A percentile compares a stretch with the other conserved stretches of the same genome.
Conservation (phyloP, 1,140 invertebrate genomes). For the Micrasema longulum region DNA sequence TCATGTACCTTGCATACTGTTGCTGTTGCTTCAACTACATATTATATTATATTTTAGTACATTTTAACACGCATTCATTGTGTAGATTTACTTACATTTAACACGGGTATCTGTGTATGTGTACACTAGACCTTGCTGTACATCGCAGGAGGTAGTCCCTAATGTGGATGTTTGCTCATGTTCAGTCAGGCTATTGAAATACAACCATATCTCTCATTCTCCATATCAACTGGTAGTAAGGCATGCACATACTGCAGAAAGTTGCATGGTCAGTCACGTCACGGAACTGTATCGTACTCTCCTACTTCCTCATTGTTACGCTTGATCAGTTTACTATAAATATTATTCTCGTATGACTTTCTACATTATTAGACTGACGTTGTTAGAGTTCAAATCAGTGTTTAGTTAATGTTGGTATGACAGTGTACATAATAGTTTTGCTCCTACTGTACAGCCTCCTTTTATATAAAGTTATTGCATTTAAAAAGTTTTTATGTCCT, state of each 20-base stretch:
- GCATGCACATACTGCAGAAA: too few species aligned
- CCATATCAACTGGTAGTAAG: constrained; percentile 24
- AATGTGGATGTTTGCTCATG: background rate
- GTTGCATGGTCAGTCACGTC: too few species aligned
- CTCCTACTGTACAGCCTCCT: constrained; percentile 12
- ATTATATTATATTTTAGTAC: too few species aligned
- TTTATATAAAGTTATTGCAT: constrained; percentile 1
- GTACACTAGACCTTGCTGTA: background rate
- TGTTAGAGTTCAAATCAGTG: constrained; percentile 30
- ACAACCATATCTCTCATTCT: constrained; percentile 18
- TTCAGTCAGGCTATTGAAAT: background rate
- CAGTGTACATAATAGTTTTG: constrained; percentile 17
- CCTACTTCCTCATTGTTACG: too few species aligned
- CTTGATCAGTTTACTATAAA: too few species aligned
- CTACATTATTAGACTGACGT: constrained; percentile 4
- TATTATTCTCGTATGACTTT: background rate
- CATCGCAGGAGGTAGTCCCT: too few species aligned
- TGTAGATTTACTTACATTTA: constrained; percentile 14
- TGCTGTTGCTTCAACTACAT: too few species aligned
- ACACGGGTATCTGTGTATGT: constrained; percentile 6
- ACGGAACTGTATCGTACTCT: too few species aligned
- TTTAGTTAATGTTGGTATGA: constrained; percentile 11
- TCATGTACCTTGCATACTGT: constrained; percentile 9
- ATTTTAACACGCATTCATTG: constrained; percentile 5
- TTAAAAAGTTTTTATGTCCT: constrained; percentile 14